Percentiles rank a stretch among this genome's conserved stretches.
Conservation (phyloP, 2,888 invertebrate species). For the Thyatira batis region DNA sequence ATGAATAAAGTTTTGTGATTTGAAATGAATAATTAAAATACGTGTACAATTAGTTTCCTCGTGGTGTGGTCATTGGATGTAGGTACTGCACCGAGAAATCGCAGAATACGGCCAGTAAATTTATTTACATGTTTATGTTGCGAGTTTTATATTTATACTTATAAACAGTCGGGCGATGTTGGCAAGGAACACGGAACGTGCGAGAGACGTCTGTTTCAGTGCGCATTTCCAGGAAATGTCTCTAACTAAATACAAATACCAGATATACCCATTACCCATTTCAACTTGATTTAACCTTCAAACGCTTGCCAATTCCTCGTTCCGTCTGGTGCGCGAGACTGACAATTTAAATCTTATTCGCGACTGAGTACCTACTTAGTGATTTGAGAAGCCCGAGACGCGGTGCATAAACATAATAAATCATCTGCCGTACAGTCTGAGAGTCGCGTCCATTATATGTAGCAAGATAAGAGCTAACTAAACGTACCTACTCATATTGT, state of each 20-base stretch:
- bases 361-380: slow-evolving; percentile 35
- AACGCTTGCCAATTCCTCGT: slow-evolving; percentile 54
- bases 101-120: slow-evolving; percentile 1
- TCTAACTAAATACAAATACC: slow-evolving; percentile 40
- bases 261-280: slow-evolving; percentile 46
- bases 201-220: slow-evolving; percentile 49
- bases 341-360: slow-evolving; percentile 56
- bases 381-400: slow-evolving; percentile 36
- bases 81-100: not conserved
- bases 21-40: not conserved
- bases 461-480: slow-evolving; percentile 45
- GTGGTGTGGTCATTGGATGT: not conserved
- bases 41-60: not conserved
- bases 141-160: slow-evolving; percentile 47
- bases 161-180: slow-evolving; percentile 29
- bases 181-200: slow-evolving; percentile 48
- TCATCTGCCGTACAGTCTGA: slow-evolving; percentile 51
- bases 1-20: not conserved
- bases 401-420: slow-evolving; percentile 61
- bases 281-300: slow-evolving; percentile 70
- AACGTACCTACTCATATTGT: slow-evolving; percentile 10
- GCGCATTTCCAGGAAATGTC: slow-evolving; percentile 59
- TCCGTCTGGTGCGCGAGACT: slow-evolving; percentile 55
- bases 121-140: slow-evolving; percentile 24
- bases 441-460: slow-evolving; percentile 47